Conservation (phyloP, 2,113 vertebrate genomes). For the Pelecanus crispus region DNA sequence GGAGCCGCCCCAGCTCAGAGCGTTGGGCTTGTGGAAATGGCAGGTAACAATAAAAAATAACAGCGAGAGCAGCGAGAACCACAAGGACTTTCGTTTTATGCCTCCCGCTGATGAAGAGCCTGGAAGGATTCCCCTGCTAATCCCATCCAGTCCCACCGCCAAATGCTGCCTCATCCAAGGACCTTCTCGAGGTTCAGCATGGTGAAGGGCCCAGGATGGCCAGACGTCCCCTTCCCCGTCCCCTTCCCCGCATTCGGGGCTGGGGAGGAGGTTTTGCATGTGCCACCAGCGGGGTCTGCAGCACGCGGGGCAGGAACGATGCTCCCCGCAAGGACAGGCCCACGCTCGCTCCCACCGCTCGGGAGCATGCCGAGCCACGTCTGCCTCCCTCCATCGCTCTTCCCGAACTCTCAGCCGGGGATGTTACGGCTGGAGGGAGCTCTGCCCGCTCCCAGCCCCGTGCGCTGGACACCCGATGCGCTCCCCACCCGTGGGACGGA, state of each 20-base stretch:
- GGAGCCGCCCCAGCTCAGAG: not conserved
- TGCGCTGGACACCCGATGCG: too few species aligned
- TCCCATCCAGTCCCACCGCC: not conserved
- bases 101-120: not conserved
- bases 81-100: not conserved
- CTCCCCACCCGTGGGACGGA: too few species aligned
- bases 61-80: not conserved
- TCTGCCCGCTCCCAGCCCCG: not conserved
- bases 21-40: rapidly evolving
- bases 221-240: not conserved
- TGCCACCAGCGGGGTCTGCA: not conserved
- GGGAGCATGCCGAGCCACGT: rapidly evolving
- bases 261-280: not conserved
- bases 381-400: not conserved
- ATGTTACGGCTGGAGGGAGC: not conserved
- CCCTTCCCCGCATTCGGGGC: not conserved
- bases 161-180: not conserved
- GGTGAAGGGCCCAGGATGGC: rapidly evolving
- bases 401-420: not conserved
- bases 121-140: not conserved
- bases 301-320: not conserved
- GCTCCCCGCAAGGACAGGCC: not conserved
- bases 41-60: not conserved
- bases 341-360: rapidly evolving
- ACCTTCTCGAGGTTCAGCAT: not conserved